Base-by-base conservation (phyloP, 2,888 invertebrate species). In the Azorinus chamasolen region DNA sequence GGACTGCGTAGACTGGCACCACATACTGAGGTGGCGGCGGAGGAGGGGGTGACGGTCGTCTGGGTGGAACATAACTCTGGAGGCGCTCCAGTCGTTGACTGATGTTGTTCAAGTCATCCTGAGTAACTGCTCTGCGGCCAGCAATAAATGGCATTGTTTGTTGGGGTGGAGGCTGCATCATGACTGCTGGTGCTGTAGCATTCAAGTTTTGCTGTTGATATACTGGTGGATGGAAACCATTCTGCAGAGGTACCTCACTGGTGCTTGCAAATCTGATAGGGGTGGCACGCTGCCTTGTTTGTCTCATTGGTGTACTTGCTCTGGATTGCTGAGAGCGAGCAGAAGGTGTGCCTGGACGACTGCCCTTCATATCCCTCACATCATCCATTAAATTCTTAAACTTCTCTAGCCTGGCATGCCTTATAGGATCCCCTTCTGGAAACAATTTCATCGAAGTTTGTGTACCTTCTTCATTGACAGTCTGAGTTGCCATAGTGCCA, bases 371-470 rank as follows among this genome's bases (percentile, higher is more conserved):
- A 20, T 81, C 81, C 51, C 83, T 83, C 2, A 90, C 83, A 59
- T 89, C 87, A 58, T 87, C 86, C 79, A 89, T 83, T 57, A 89
- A 65, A 22, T 85, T 84, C 24, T 84, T 85, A 32, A 89, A 81
- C 54, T 86, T 84, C 27, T 85, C 87, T 57, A 87, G 87, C 51
- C 88, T 74, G 8, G 86, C 83, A 66, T 83, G 82, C 48, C 83
- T 74, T 16, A 83, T 76, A 10, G 85, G 71, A 65, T 88, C 88
- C 20, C 86, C 88, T 61, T 87, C 88, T 25, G 88, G 88, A 57
- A 88, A 88, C 27, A 88, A 70, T 69, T 83, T 85, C 64, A 79
- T 68, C 20, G 88, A 84, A 24, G 90, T 89, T 64, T 89, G 90
- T 8, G 89, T 89, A 14, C 83, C 82, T 72, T 89, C 88, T 55